A percentile compares a stretch with the other conserved stretches of the same genome.
Conservation (phyloP, 2,113 vertebrate genomes). For the Halcyon malimbica region DNA sequence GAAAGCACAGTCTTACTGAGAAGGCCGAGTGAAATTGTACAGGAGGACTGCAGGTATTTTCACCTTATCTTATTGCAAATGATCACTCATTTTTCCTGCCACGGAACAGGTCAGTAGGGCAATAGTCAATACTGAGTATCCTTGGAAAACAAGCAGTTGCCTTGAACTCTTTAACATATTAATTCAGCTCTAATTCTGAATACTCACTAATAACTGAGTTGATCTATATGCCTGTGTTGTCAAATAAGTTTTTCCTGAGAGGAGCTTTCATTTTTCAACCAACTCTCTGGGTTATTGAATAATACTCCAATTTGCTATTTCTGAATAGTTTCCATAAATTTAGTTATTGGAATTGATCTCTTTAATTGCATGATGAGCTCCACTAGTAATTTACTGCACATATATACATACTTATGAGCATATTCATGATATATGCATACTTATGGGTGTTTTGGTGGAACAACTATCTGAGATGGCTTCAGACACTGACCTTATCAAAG, state of each 20-base stretch:
- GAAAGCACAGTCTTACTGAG: not conserved
- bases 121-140: not conserved
- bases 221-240: not conserved
- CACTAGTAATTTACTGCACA: not conserved
- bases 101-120: not conserved
- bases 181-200: not conserved
- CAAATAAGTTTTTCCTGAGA: not conserved
- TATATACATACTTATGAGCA: not conserved
- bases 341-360: not conserved
- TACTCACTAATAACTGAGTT: not conserved
- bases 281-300: not conserved
- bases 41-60: slow-evolving; percentile 32
- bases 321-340: not conserved
- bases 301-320: not conserved
- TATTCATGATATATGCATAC: not conserved
- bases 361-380: not conserved
- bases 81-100: slow-evolving; percentile 36
- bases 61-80: slow-evolving; percentile 27
- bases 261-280: not conserved
- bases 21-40: slow-evolving; percentile 39
- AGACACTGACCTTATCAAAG: not conserved
- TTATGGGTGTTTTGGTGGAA: not conserved
- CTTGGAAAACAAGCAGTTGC: not conserved
- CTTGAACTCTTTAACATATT: not conserved
- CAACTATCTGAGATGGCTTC: not conserved